Evolutionary conservation across 2,888 invertebrate genomes (phyloP).

Genomic region (Limnephilus rhombicus): DNA sequence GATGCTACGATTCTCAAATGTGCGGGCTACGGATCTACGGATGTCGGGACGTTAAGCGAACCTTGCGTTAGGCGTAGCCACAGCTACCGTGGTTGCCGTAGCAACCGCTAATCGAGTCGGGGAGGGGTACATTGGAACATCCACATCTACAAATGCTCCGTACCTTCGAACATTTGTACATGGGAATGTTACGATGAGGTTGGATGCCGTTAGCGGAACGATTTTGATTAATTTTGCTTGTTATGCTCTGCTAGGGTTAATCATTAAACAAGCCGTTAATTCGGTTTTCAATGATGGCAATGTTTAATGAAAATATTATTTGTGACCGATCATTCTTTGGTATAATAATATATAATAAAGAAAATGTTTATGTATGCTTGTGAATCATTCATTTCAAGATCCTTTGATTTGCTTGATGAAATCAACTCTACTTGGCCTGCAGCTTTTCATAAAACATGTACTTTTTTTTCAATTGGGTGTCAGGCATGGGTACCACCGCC

Average conservation of each 20-base stretch:
- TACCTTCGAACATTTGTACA: conserved; percentile 19
- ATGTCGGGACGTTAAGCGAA: conserved; percentile 20
- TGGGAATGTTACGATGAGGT: neutral
- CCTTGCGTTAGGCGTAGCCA: neutral
- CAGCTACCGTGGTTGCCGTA: conserved; percentile 69
- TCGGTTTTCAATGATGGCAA: too few relatives aligned
- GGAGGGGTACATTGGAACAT: conserved; percentile 21
- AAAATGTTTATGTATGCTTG: too few relatives aligned
- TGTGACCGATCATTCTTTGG: too few relatives aligned
- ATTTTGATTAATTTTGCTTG: neutral
- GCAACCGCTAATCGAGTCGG: conserved; percentile 74
- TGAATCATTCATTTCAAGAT: too few relatives aligned
- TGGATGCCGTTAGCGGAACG: neutral
- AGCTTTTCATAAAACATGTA: too few relatives aligned
- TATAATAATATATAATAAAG: too few relatives aligned
- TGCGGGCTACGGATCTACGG: conserved; percentile 21
- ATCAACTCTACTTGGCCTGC: too few relatives aligned
- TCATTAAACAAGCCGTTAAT: neutral
- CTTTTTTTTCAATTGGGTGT: too few relatives aligned
- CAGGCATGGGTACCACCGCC: too few relatives aligned
- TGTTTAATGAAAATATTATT: too few relatives aligned
- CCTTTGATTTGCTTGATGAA: too few relatives aligned
- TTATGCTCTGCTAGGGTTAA: neutral
- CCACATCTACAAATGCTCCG: conserved; percentile 28
- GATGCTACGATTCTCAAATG: neutral